Evolutionary conservation across 2,888 invertebrate genomes (phyloP).

Genomic region (Lucinisca nassula): DNA sequence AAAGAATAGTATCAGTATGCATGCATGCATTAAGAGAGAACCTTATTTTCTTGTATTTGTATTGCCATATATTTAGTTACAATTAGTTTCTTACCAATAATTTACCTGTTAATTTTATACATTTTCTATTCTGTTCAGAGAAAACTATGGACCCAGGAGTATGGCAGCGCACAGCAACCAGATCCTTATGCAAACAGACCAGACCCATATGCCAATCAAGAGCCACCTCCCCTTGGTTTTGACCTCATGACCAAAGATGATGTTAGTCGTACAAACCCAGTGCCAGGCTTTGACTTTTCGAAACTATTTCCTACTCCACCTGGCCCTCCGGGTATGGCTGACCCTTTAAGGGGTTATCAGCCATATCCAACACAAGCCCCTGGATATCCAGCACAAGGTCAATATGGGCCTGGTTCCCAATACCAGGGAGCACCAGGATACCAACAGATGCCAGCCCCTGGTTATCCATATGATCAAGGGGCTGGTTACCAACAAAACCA

Average conservation of each 20-base stretch:
- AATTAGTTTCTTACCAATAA: neutral
- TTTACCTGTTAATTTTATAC: neutral
- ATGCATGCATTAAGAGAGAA: too few species aligned
- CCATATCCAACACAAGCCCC: constrained; percentile 24
- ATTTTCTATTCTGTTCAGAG: constrained; percentile 16
- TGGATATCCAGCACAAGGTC: constrained; percentile 25
- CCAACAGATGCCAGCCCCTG: constrained; percentile 42
- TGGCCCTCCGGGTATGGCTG: constrained; percentile 17
- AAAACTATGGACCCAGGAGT: constrained; percentile 17
- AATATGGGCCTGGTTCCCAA: constrained; percentile 8
- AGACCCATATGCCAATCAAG: constrained; percentile 55
- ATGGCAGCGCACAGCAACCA: constrained; percentile 47
- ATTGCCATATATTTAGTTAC: neutral
- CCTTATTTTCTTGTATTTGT: too few species aligned
- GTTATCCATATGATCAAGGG: constrained; percentile 28
- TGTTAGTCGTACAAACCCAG: constrained; percentile 27
- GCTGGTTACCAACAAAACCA: constrained; percentile 40
- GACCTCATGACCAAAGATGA: constrained; percentile 60
- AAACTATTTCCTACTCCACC: constrained; percentile 7
- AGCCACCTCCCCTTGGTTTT: constrained; percentile 66
- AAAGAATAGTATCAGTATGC: too few species aligned
- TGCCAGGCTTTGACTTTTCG: constrained; percentile 30
- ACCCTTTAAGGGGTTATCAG: constrained; percentile 33
- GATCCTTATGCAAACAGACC: constrained; percentile 49
- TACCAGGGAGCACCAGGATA: constrained; percentile 18